Evolutionary conservation across 2,113 vertebrate species (phyloP), one percentile per base, ranked within the genome.

Genomic region (Hirundichthys speculiger): DNA sequence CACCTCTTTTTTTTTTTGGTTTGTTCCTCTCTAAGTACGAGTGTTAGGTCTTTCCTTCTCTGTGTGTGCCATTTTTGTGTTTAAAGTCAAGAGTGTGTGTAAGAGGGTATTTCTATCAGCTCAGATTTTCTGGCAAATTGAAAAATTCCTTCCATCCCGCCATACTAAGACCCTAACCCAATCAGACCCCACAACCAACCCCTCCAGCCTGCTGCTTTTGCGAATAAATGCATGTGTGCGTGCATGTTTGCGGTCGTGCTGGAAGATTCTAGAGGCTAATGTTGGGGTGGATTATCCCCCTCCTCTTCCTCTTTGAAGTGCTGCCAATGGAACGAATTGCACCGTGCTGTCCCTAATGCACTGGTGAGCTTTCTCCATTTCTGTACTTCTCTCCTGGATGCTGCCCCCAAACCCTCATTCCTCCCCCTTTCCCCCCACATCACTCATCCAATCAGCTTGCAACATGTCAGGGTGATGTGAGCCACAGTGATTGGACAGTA

Each of bases 261-360:
- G 52, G 82, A 81, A 73, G 68, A 83, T 86, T 86, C 75, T 41
- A 24, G 62, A 64, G 87, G 75, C 80, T 90, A 86, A 77, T 84
- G 77, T 85, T 68, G 79, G 79, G 77, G 55, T 64, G 86, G 85
- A 88, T 87, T 84, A 83, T 74, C 78, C 61, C 73, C 68, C 80
- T 69, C 65, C 84, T 73, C 73, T 70, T 68, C 65, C 64, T 72
- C 85, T 89, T 89, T 90, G 87, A 91, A 86, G 88, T 86, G 71
- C 77, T 89, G 88, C 81, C 83, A 89, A 79, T 85, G 86, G 85
- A 90, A 84, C 83, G 38, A 89, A 90, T 87, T 83, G 73, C 76
- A 70, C 86, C 58, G 64, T 49, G 72, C 74, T 80, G 76, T 88
- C 84, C 75, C 81, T 81, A 82, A 87, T 87, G 84, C 84, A 81